These are phyloP conservation scores for Drosophila pallidifrons DNA, from an alignment of 1,140 invertebrate species.

Conservation along the genomic window DNA sequence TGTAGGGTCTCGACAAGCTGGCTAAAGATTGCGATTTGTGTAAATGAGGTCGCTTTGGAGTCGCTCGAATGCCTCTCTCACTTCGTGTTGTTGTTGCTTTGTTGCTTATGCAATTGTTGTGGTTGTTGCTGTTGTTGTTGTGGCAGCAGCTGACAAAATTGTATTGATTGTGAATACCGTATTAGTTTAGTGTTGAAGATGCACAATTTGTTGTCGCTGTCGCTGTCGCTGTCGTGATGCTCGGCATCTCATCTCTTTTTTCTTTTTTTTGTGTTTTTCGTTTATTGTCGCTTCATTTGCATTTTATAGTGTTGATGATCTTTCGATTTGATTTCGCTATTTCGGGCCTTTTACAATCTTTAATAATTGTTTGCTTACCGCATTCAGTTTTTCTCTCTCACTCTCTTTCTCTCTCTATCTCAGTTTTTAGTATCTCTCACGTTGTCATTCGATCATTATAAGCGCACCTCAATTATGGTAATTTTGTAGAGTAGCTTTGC, in stretches of 20 bases:
- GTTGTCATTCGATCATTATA: conserved; percentile 59
- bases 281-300: conserved; percentile 56
- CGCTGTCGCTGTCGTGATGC: conserved; percentile 31
- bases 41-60: conserved; percentile 55
- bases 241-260: neutral
- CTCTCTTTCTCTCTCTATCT: conserved; percentile 1
- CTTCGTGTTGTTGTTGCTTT: conserved; percentile 23
- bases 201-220: conserved; percentile 66
- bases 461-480: conserved; percentile 73
- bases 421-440: conserved; percentile 38
- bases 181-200: conserved; percentile 56
- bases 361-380: conserved; percentile 35
- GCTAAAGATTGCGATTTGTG: conserved; percentile 62
- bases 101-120: conserved; percentile 48
- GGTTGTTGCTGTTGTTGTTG: conserved; percentile 21
- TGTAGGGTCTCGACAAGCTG: conserved; percentile 19
- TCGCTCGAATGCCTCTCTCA: conserved; percentile 3
- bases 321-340: conserved; percentile 36
- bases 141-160: conserved; percentile 12
- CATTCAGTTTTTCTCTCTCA: conserved; percentile 32
- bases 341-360: conserved; percentile 32
- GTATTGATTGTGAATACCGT: conserved; percentile 54
- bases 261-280: conserved; percentile 25
- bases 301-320: conserved; percentile 66
- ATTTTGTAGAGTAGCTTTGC: conserved; percentile 48